phyloP scores from a whole-genome alignment of 2,113 vertebrate genomes.

The Trogon surrucura region DNA sequence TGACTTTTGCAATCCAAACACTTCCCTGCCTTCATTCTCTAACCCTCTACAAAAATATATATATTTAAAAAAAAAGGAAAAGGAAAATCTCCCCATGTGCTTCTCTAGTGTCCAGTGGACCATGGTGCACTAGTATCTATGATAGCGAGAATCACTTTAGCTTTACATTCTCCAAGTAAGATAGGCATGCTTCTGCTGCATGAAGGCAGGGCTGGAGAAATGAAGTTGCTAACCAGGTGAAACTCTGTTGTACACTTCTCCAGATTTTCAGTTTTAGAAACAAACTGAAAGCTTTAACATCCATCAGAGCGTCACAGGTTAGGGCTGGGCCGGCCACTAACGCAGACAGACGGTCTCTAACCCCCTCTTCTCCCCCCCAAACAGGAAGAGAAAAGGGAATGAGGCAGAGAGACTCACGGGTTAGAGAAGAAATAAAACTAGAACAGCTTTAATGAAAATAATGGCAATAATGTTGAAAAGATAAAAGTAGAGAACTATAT shows the following conservation, averaged over 20 bases:
- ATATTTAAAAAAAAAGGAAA: neutral
- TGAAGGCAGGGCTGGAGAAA: neutral
- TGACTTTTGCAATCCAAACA: neutral
- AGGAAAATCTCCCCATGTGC: neutral
- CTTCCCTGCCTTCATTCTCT: neutral
- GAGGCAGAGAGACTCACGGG: too few relatives aligned
- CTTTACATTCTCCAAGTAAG: neutral
- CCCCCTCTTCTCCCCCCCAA: too few relatives aligned
- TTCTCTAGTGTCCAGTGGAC: neutral
- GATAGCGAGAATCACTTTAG: neutral
- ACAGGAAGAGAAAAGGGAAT: too few relatives aligned
- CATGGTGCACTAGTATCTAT: neutral
- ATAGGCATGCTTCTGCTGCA: neutral
- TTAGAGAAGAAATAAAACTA: too few relatives aligned
- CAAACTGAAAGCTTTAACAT: neutral
- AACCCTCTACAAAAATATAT: neutral
- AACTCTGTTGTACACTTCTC: neutral
- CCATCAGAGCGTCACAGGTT: too few relatives aligned
- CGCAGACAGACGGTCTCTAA: too few relatives aligned
- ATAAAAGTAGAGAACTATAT: too few relatives aligned
- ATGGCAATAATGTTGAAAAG: too few relatives aligned
- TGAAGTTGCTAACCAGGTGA: neutral
- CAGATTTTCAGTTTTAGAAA: neutral
- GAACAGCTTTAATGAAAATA: too few relatives aligned
- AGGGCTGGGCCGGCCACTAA: too few relatives aligned